Base-by-base conservation (phyloP, 2,113 vertebrate genomes). In the Arvicanthis niloticus region DNA sequence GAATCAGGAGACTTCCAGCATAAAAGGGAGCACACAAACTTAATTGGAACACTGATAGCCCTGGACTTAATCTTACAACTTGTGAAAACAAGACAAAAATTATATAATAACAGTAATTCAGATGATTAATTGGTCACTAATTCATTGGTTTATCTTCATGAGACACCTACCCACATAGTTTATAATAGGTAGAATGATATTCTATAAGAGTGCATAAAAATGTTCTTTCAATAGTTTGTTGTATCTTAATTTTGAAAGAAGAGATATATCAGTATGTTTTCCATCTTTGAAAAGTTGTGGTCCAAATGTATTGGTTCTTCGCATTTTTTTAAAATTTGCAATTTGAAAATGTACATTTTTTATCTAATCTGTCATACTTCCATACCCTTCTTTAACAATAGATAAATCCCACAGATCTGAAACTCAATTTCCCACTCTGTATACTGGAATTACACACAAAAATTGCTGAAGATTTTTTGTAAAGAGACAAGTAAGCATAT, bases 231-330 rank as follows among this genome's bases (percentile, higher is more conserved):
- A 11, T 94, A 4, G 9, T 34, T 68, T 53, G 29, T 53, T 92
- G 89, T 70, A 9, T 67, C 40, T 75, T 84, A 17, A 26, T 42
- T 56, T 67, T 76, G 67, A 34, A 85, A 86, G 82, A 89, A 96
- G 90, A 91, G 45, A 40, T 88, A 31, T 11, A 34, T 7, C 3
- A 24, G 13, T 37, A 56, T 72, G 65, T 67, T 80, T 91, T 85
- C 68, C 37, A 37, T 89, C 37, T 65, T 91, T 80, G 40, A 24
- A 75, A n/a, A 75, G 37, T 89, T 8, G 68, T 2, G 67, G 4
- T 90, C 62, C 24, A 89, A 65, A 48, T 75, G 34, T 85, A 73
- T 72, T 16, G 15, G 80, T 78, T 91, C 16, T 76, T 96, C 91
- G 68, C 65, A 67, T 4, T 29, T 29, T 65, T 68, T 68, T 68